A percentile compares a stretch with the other conserved stretches of the same genome.
These are phyloP conservation scores for Unio pictorum DNA, from an alignment of 2,888 invertebrate genomes.

Conservation along the genomic window DNA sequence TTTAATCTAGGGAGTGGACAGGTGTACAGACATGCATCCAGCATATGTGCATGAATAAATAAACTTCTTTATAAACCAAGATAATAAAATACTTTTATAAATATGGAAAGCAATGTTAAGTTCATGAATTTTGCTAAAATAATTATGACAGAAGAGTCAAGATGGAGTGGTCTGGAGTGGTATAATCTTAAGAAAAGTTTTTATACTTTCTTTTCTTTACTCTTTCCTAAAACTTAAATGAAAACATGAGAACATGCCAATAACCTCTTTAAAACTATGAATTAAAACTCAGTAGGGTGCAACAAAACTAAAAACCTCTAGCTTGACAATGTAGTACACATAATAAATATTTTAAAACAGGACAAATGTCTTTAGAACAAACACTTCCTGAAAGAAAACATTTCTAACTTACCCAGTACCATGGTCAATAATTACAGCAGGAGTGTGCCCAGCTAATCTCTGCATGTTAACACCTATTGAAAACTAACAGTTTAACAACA, in stretches of 20 bases:
- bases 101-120: not conserved
- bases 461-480: too few relatives aligned
- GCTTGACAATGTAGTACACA: too few relatives aligned
- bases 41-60: too few relatives aligned
- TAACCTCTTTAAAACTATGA: not conserved
- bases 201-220: conserved; percentile 1
- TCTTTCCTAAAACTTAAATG: not conserved
- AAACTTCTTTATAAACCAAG: too few relatives aligned
- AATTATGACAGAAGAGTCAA: not conserved
- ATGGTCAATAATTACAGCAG: conserved; percentile 47
- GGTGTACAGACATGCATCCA: too few relatives aligned
- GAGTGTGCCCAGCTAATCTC: conserved; percentile 8
- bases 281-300: too few relatives aligned
- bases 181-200: not conserved
- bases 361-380: not conserved
- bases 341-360: too few relatives aligned
- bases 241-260: not conserved
- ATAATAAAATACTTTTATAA: not conserved
- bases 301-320: too few relatives aligned
- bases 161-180: not conserved
- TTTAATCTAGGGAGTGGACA: too few relatives aligned
- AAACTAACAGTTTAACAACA: too few relatives aligned
- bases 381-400: not conserved
- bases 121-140: not conserved
- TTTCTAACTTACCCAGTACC: conserved; percentile 57